Base-by-base conservation (phyloP, 1,140 invertebrate species). In the Vanessa atalanta region DNA sequence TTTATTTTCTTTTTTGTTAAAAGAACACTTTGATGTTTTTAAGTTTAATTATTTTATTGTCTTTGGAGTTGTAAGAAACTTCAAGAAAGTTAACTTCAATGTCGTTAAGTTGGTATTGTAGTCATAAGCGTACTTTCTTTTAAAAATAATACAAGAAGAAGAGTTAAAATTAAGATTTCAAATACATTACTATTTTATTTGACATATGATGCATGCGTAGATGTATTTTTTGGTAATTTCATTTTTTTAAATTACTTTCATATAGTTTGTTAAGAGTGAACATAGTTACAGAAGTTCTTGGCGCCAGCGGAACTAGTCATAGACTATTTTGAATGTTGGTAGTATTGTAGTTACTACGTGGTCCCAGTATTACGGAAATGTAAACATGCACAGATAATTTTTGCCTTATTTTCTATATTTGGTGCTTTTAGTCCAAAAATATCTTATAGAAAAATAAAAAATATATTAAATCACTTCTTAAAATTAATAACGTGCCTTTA, bases 351-450 rank as follows among this genome's bases (percentile, higher is more conserved):
- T 87, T 89, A 89, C 88, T 91, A 92, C 90, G 90, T 92, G 90
- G 90, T 92, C 87, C 88, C 83, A 83, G 86, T 85, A 85, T 83
- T 87, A 83, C 84, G 83, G 86, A 88, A 90, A 91, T 89, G 89
- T 92, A 91, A 92, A 91, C 89, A 92, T 90, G 86, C 82, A 87
- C 80, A 85, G 82, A 87, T 86, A 86, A 83, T 87, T 87, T 88
- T 83, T 76, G 70, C 66, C 78, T 78, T 85, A 82, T 79, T 80
- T 83, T 84, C 75, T 71, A 75, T 81, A 81, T 79, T 77, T 79
- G 75, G 80, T 82, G 79, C 77, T 77, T 79, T 65, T 73, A 76
- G 69, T 72, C 67, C 69, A 80, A 75, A 71, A 74, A 73, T 78
- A 70, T 76, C 67, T 60, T 70, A 71, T 79, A 79, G 65, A 53